A percentile compares a stretch with the other conserved stretches of the same genome.
phyloP scores from a whole-genome alignment of 2,797 vertebrate species.

The Galaxias olidus region DNA sequence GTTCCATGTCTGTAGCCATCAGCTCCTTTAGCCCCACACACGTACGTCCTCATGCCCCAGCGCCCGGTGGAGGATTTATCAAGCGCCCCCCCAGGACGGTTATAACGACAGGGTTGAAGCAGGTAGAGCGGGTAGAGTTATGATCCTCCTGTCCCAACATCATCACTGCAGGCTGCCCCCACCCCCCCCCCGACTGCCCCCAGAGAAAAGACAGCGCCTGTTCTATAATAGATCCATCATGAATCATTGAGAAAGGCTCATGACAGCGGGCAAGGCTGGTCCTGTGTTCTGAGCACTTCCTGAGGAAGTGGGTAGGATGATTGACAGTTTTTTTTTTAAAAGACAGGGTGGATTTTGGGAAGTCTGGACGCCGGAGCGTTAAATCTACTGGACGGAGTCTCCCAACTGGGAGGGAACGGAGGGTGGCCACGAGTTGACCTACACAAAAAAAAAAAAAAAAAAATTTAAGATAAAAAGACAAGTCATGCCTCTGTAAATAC shows the following conservation, averaged over 20 bases:
- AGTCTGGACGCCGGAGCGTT: background rate
- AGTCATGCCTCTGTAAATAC: too few species aligned
- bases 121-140: background rate
- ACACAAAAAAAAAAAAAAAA: too few species aligned
- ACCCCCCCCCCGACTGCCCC: too few species aligned
- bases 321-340: background rate
- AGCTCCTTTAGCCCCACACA: too few species aligned
- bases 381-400: background rate
- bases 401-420: too few species aligned
- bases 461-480: too few species aligned
- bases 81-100: slow-evolving; percentile 4
- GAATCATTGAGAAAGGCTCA: background rate
- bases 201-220: background rate
- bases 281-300: background rate
- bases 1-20: too few species aligned
- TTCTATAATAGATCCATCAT: slow-evolving; percentile 3
- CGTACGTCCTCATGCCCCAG: background rate
- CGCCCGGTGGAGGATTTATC: background rate
- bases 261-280: background rate
- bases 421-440: too few species aligned
- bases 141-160: background rate
- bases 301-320: background rate
- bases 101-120: slow-evolving; percentile 3
- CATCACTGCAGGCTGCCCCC: background rate
- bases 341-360: background rate